These are phyloP conservation scores for Penaeus japonicus DNA, from an alignment of 1,140 invertebrate species.

Conservation along the genomic window DNA sequence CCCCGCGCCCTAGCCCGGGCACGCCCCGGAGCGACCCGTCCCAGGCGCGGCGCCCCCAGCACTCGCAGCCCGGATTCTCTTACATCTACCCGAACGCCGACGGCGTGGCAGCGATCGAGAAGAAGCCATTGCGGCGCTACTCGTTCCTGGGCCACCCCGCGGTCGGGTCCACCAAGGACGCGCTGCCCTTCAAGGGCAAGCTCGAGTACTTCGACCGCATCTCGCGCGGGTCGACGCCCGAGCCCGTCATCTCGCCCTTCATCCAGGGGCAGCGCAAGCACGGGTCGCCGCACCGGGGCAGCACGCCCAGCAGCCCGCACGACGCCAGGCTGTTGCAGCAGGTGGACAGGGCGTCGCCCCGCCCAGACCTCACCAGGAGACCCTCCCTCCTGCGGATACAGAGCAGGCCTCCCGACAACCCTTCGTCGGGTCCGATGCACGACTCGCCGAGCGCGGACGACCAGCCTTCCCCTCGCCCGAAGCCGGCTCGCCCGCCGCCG, in stretches of 20 bases:
- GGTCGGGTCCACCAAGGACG: not conserved
- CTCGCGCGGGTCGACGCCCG: conserved; percentile 31
- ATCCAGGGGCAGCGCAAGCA: not conserved
- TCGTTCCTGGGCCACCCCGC: not conserved
- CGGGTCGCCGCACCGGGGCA: not conserved
- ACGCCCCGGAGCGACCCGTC: not conserved
- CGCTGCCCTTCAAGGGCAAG: conserved; percentile 44
- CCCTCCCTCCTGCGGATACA: no score
- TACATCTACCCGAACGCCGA: conserved; percentile 47
- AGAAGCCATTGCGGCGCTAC: not conserved
- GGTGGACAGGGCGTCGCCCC: not conserved
- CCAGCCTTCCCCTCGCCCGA: not conserved
- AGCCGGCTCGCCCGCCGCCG: not conserved
- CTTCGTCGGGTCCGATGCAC: no score
- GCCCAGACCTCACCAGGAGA: no score
- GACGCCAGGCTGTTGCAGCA: not conserved
- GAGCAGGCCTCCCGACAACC: no score
- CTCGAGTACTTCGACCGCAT: conserved; percentile 40
- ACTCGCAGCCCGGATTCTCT: conserved; percentile 38
- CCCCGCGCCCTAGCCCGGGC: not conserved
- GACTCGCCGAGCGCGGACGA: no score
- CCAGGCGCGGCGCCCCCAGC: conserved; percentile 16
- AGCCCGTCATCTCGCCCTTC: not conserved
- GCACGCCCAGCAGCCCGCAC: not conserved
- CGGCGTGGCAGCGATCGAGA: not conserved